phyloP scores from a whole-genome alignment of 2,888 invertebrate species.

The Drosophila cyrtoloma region DNA sequence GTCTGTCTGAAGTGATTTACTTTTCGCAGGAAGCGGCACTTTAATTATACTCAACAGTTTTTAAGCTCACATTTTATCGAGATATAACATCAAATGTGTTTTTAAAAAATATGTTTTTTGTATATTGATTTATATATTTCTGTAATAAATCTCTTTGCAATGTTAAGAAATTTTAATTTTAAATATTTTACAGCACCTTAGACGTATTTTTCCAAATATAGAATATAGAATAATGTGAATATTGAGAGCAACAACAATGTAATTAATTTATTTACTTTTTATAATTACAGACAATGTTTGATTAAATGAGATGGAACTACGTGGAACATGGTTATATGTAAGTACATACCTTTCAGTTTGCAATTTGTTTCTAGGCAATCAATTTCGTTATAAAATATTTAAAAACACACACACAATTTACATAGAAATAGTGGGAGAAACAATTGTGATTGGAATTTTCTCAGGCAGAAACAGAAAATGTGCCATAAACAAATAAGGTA shows the following conservation, averaged over 20 bases:
- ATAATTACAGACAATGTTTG: not conserved
- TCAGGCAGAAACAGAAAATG: constrained; percentile 52
- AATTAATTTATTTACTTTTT: not conserved
- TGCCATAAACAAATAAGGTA: constrained; percentile 62
- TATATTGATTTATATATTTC: not conserved
- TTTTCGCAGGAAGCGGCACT: not conserved
- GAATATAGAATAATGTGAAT: not conserved
- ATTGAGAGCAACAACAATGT: not conserved
- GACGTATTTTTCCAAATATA: not conserved
- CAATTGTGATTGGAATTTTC: constrained; percentile 28
- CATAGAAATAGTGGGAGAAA: constrained; percentile 4
- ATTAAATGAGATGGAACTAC: constrained; percentile 4
- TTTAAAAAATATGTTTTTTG: not conserved
- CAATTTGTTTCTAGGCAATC: constrained; percentile 8
- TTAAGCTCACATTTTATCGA: not conserved
- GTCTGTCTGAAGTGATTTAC: not conserved
- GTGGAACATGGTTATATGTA: not conserved
- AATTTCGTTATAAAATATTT: constrained; percentile 26
- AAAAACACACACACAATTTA: constrained; percentile 21
- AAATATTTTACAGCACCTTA: not conserved
- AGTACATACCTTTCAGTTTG: constrained; percentile 58
- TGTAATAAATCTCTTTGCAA: no score
- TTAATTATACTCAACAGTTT: not conserved
- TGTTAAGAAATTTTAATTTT: no score
- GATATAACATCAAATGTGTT: not conserved